phyloP scores from a whole-genome alignment of 2,113 vertebrate species.

The Myiozetetes cayanensis region DNA sequence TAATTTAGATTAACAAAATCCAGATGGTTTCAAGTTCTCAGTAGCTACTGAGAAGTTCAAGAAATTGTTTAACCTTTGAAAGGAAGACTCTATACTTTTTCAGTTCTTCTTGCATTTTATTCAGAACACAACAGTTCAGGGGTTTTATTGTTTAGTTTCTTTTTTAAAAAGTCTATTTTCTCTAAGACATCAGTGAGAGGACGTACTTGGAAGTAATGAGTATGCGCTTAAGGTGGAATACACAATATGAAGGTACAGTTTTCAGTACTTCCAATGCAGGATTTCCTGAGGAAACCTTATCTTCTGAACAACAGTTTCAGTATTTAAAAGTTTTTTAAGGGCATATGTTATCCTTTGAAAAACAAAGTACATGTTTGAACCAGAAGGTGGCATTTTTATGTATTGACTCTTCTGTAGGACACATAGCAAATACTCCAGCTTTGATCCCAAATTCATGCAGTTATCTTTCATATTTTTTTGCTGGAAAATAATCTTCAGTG shows the following conservation, averaged over 20 bases:
- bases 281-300: neutral
- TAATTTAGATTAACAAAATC: conserved; percentile 19
- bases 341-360: neutral
- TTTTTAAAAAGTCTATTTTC: neutral
- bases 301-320: neutral
- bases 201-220: neutral
- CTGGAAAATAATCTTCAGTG: neutral
- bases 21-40: neutral
- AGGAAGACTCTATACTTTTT: neutral
- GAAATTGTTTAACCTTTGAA: neutral
- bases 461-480: neutral
- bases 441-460: neutral
- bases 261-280: neutral
- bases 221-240: neutral
- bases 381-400: neutral
- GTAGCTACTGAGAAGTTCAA: neutral
- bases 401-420: neutral
- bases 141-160: neutral
- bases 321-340: neutral
- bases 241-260: neutral
- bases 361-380: neutral
- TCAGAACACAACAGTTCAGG: neutral
- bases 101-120: neutral
- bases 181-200: neutral
- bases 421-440: neutral